These are phyloP conservation scores for Morpho helenor DNA, from an alignment of 2,888 invertebrate species.

Conservation along the genomic window DNA sequence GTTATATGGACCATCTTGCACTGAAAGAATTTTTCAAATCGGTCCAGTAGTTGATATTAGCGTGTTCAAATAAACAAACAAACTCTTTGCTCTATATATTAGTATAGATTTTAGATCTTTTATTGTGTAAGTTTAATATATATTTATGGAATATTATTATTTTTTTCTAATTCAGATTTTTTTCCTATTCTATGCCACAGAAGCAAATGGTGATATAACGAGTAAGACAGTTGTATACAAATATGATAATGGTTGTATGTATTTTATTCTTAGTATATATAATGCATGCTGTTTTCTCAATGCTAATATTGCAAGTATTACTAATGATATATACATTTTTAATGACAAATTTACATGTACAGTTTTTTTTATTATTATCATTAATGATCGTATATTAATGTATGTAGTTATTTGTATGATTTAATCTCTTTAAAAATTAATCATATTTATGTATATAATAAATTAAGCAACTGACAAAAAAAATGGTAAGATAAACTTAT, in stretches of 20 bases:
- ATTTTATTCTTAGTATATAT: conserved; percentile 48
- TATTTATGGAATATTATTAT: not conserved
- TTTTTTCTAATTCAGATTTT: conserved; percentile 18
- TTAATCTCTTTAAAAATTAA: too few relatives aligned
- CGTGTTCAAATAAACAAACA: too few relatives aligned
- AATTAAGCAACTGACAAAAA: not conserved
- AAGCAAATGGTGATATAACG: conserved; percentile 66
- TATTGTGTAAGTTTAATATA: too few relatives aligned
- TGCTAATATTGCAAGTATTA: conserved; percentile 3
- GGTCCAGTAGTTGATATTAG: too few relatives aligned
- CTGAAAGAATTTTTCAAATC: too few relatives aligned
- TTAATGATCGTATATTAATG: too few relatives aligned
- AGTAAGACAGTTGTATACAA: conserved; percentile 72
- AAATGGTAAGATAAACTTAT: not conserved
- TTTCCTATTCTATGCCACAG: conserved; percentile 56
- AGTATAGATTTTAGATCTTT: too few relatives aligned
- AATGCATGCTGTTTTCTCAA: conserved; percentile 37
- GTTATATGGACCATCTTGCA: too few relatives aligned
- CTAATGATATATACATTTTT: conserved; percentile 2
- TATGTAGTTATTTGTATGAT: too few relatives aligned
- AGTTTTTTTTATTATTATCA: not conserved
- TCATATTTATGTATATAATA: not conserved
- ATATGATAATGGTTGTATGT: conserved; percentile 75
- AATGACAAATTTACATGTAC: not conserved
- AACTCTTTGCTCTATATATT: too few relatives aligned